A percentile compares a stretch with the other conserved stretches of the same genome.
phyloP scores from a whole-genome alignment of 2,113 vertebrate species.

The Galeopterus variegatus region DNA sequence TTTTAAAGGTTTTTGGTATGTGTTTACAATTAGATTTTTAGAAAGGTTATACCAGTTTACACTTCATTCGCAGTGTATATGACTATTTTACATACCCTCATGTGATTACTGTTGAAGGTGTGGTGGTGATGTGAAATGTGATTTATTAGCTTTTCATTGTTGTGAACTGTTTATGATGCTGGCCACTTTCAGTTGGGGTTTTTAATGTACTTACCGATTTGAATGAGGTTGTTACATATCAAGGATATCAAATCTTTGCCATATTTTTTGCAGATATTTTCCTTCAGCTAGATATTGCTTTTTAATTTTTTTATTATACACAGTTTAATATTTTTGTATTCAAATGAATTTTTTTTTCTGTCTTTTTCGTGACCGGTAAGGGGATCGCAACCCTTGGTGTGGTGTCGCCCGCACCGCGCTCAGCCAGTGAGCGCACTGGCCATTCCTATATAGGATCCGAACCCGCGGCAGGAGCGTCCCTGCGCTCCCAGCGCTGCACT shows the following conservation, averaged over 20 bases:
- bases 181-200: neutral
- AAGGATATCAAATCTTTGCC: neutral
- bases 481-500: too few species aligned
- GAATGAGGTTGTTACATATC: neutral
- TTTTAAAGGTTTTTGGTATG: neutral
- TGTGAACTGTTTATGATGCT: neutral
- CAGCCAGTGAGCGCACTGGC: too few species aligned
- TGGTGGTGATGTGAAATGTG: neutral
- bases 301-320: conserved; percentile 50
- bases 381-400: too few species aligned
- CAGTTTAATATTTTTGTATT: neutral
- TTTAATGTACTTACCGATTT: neutral
- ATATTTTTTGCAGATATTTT: neutral
- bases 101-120: neutral
- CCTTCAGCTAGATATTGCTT: neutral
- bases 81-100: neutral
- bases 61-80: neutral
- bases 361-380: too few species aligned
- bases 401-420: too few species aligned
- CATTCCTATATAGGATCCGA: too few species aligned
- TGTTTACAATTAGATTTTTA: neutral
- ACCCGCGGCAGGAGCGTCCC: too few species aligned
- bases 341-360: neutral
- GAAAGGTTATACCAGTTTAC: neutral
- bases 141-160: neutral